Percentiles rank a stretch among this genome's conserved stretches.
phyloP scores from a whole-genome alignment of 1,140 invertebrate genomes.

The Listronotus bonariensis region DNA sequence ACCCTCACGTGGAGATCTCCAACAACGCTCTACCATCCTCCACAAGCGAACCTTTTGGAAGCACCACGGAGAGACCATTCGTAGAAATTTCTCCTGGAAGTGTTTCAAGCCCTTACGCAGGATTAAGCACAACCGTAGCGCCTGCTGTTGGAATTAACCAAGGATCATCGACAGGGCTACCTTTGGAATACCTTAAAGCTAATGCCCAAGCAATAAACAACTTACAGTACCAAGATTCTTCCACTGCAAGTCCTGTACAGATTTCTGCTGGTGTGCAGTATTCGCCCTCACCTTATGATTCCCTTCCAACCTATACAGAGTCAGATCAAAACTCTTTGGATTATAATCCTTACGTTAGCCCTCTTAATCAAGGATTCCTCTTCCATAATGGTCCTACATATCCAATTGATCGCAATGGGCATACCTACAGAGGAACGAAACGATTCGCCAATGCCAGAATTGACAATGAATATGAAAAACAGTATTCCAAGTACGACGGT shows the following conservation, averaged over 20 bases:
- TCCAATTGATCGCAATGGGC: conserved; percentile 51
- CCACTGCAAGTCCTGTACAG: conserved; percentile 9
- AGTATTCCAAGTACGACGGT: conserved; percentile 71
- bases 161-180: conserved; percentile 11
- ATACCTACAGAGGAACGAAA: conserved; percentile 47
- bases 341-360: conserved; percentile 36
- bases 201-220: conserved; percentile 16
- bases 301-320: conserved; percentile 28
- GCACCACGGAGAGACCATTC: conserved; percentile 26
- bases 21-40: conserved; percentile 43
- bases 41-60: conserved; percentile 13
- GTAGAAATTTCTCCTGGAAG: conserved; percentile 39
- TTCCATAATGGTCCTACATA: conserved; percentile 53
- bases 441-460: conserved; percentile 40
- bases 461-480: conserved; percentile 63
- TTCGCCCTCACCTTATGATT: conserved; percentile 15
- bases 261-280: conserved; percentile 15
- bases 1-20: conserved; percentile 39
- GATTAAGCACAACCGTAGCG: conserved; percentile 17
- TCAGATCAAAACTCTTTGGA: conserved; percentile 37
- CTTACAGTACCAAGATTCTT: conserved; percentile 24
- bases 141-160: neutral
- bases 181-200: conserved; percentile 27
- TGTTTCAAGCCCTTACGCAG: conserved; percentile 3
- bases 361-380: conserved; percentile 43